phyloP scores from a whole-genome alignment of 1,140 invertebrate genomes.

The Campoletis sonorensis region DNA sequence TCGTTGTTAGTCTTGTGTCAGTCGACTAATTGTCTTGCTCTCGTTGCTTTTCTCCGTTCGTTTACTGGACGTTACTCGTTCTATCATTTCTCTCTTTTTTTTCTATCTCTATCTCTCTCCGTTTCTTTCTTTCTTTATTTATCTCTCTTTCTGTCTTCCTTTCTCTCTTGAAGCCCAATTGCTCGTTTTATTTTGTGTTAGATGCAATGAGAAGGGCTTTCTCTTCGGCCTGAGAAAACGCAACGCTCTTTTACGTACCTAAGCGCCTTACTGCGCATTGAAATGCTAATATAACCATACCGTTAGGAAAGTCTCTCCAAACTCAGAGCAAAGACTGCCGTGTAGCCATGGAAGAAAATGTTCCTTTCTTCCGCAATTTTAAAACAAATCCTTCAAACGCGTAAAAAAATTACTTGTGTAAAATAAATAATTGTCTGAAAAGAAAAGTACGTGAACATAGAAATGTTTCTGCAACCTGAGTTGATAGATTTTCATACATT shows the following conservation, averaged over 20 bases:
- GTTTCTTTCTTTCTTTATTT: background rate
- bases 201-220: constrained; percentile 6
- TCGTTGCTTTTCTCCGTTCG: background rate
- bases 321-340: background rate
- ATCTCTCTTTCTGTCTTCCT: too few relatives aligned
- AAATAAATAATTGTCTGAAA: too few relatives aligned
- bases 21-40: constrained; percentile 1
- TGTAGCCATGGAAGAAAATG: background rate
- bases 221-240: background rate
- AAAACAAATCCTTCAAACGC: too few relatives aligned
- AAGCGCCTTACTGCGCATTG: constrained; percentile 58
- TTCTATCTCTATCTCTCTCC: background rate
- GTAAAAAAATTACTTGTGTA: too few relatives aligned
- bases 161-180: background rate
- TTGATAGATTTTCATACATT: too few relatives aligned
- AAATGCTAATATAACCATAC: constrained; percentile 61
- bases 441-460: too few relatives aligned
- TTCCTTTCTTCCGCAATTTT: too few relatives aligned
- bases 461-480: too few relatives aligned
- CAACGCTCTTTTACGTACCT: constrained; percentile 30
- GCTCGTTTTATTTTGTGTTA: background rate
- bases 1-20: background rate
- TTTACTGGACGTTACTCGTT: background rate
- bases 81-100: background rate
- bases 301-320: constrained; percentile 52